Conservation (phyloP, 2,797 vertebrate species). For the Euphonia xanthogaster region DNA sequence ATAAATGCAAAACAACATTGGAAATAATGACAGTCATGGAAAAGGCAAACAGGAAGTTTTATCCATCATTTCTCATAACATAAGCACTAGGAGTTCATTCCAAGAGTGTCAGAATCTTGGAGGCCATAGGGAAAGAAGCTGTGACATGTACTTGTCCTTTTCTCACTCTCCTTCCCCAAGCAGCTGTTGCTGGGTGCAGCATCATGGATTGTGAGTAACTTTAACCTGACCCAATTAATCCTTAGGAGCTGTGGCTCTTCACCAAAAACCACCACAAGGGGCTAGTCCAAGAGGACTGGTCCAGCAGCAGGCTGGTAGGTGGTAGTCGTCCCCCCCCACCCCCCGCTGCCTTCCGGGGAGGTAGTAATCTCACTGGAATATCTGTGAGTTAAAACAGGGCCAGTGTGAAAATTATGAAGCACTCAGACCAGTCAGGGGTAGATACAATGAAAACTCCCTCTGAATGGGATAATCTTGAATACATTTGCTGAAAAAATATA, state of each 20-base stretch:
- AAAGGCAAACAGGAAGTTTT: neutral
- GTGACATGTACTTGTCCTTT: neutral
- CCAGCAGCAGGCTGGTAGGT: constrained; percentile 39
- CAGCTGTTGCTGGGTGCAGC: neutral
- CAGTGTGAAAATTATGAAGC: neutral
- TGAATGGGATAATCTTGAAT: neutral
- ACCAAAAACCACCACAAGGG: fast-evolving
- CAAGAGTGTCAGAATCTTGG: neutral
- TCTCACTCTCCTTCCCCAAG: neutral
- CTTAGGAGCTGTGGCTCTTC: neutral
- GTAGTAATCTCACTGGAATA: neutral
- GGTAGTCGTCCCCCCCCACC: neutral
- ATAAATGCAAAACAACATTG: neutral
- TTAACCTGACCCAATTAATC: neutral
- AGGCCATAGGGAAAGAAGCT: neutral
- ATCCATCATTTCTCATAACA: neutral
- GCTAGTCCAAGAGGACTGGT: neutral
- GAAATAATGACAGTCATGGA: neutral
- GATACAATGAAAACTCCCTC: neutral
- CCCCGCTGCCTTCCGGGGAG: neutral
- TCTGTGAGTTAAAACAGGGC: neutral
- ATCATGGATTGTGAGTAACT: neutral
- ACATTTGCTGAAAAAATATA: neutral
- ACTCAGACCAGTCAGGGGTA: neutral
- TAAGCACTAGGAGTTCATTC: neutral